Percentiles rank a stretch among this genome's conserved stretches.
These are phyloP conservation scores for Odontamblyopus lacepedii DNA, from an alignment of 2,797 vertebrate genomes.

Conservation along the genomic window DNA sequence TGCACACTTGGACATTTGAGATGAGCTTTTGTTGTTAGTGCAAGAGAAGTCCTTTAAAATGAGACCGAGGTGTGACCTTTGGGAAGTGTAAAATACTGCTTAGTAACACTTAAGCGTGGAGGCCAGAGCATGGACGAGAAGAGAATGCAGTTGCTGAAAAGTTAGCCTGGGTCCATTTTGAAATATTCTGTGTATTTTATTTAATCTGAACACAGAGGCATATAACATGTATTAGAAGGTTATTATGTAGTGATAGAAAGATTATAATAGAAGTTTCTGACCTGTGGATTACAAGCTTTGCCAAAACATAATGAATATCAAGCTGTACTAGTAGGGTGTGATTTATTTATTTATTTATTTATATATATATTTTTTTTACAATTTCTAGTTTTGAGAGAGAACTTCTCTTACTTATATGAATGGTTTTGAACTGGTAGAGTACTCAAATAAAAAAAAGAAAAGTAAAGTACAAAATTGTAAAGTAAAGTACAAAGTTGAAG, in stretches of 20 bases:
- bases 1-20: slow-evolving; percentile 32
- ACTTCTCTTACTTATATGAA: too few species aligned
- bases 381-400: too few species aligned
- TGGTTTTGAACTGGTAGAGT: too few species aligned
- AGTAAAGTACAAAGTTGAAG: too few species aligned
- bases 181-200: neutral
- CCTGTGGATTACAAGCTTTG: neutral
- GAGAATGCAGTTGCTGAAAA: neutral
- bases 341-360: too few species aligned
- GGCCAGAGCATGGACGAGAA: neutral
- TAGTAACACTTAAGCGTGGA: neutral
- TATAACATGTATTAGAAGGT: neutral
- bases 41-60: slow-evolving; percentile 32
- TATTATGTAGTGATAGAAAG: neutral
- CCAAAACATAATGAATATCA: neutral
- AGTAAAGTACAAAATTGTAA: too few species aligned
- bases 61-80: slow-evolving; percentile 33
- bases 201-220: neutral
- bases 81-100: slow-evolving; percentile 19
- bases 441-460: too few species aligned
- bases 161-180: neutral
- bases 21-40: slow-evolving; percentile 47
- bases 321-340: neutral
- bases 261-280: too few species aligned
- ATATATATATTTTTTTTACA: too few species aligned